A percentile compares a stretch with the other conserved stretches of the same genome.
Conservation (phyloP, 2,797 vertebrate species). For the Tokudaia muenninki region DNA sequence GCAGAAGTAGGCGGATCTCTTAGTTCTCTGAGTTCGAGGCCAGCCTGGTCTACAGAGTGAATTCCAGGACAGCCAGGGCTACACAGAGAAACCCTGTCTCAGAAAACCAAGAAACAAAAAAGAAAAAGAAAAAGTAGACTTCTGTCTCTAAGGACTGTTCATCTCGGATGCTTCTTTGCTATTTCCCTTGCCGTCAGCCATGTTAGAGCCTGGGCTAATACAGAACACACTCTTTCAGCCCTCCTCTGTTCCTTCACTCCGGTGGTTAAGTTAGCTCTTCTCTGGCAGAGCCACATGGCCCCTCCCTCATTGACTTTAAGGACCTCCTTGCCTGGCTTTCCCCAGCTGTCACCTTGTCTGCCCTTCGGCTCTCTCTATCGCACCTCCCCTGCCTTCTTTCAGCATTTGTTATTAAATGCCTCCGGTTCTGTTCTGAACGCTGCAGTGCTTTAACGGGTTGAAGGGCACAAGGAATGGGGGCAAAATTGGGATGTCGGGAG, state of each 20-base stretch:
- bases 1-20: no score
- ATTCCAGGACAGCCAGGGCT: no score
- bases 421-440: background rate
- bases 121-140: background rate
- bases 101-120: no score
- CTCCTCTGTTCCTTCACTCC: background rate
- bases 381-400: background rate
- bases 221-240: background rate
- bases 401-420: constrained; percentile 40
- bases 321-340: background rate
- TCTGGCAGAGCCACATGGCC: background rate
- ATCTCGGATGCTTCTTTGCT: background rate
- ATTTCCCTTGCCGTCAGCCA: background rate
- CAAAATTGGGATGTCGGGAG: background rate
- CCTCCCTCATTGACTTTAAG: background rate
- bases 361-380: background rate
- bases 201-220: background rate
- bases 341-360: background rate
- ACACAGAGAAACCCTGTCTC: no score
- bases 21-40: no score
- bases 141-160: background rate
- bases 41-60: no score
- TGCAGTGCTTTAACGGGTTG: background rate
- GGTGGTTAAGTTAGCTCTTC: background rate
- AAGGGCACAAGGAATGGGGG: background rate